Conservation (phyloP, 2,113 vertebrate genomes). For the Phocoena phocoena region DNA sequence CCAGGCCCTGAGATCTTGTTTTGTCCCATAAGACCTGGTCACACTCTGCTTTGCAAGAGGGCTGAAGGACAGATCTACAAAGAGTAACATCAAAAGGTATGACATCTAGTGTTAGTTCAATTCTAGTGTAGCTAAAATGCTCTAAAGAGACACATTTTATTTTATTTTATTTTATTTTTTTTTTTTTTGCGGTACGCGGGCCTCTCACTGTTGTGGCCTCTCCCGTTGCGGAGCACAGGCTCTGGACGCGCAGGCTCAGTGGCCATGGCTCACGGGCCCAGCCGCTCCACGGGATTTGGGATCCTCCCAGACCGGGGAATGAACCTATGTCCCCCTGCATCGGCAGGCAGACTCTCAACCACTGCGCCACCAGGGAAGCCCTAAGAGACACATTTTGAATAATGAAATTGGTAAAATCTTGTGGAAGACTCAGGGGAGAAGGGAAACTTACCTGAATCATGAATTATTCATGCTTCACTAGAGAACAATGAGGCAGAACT, state of each 20-base stretch:
- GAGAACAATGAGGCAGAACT: constrained; percentile 55
- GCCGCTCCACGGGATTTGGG: too few species aligned
- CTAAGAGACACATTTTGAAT: constrained; percentile 48
- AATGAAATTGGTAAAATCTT: constrained; percentile 58
- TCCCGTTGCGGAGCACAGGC: too few species aligned
- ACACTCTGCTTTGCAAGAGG: neutral
- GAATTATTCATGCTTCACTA: constrained; percentile 63
- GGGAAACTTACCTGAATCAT: constrained; percentile 53
- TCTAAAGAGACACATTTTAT: constrained; percentile 38
- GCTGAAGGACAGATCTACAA: neutral
- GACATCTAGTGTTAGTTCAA: neutral
- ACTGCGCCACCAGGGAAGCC: too few species aligned
- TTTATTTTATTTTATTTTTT: too few species aligned
- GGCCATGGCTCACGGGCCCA: too few species aligned
- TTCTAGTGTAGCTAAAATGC: neutral
- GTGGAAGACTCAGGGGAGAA: constrained; percentile 30
- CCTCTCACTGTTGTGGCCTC: too few species aligned
- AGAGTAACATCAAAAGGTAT: neutral
- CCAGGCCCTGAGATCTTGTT: neutral
- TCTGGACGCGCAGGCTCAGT: too few species aligned
- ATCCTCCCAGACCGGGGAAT: too few species aligned
- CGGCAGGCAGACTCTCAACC: too few species aligned
- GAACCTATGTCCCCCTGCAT: too few species aligned
- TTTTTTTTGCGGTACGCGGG: too few species aligned
- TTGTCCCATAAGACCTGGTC: neutral